Evolutionary conservation across 1,140 invertebrate genomes (phyloP).

Genomic region (Aphidius gifuensis): DNA sequence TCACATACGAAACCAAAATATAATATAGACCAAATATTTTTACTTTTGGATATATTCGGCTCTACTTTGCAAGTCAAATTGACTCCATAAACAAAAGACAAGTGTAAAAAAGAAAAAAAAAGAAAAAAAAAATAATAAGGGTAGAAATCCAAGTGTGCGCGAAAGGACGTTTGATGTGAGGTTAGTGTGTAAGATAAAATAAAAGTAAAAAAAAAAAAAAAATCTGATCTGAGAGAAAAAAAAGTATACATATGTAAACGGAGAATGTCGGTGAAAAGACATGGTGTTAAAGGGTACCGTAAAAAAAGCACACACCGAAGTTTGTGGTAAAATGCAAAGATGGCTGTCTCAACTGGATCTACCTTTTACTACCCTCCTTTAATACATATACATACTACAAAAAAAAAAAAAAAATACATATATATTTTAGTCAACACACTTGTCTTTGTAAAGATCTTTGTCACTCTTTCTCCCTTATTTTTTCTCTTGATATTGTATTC

Average conservation of each 20-base stretch:
- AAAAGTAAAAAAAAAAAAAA: conserved; percentile 15
- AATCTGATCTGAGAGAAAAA: conserved; percentile 8
- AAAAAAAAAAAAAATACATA: background rate
- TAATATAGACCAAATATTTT: too few species aligned
- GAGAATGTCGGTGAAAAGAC: conserved; percentile 22
- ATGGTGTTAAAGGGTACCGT: conserved; percentile 10
- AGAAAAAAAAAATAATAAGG: background rate
- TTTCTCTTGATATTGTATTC: conserved; percentile 35
- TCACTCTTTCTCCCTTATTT: conserved; percentile 14
- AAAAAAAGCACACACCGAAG: conserved; percentile 21
- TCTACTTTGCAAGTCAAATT: conserved; percentile 50
- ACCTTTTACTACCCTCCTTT: too few species aligned
- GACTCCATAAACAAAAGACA: conserved; percentile 36
- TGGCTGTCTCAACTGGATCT: conserved; percentile 30
- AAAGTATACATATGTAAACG: background rate
- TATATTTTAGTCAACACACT: too few species aligned
- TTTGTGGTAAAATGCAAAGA: conserved; percentile 35
- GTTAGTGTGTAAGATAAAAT: conserved; percentile 4
- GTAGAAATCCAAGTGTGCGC: background rate
- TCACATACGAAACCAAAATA: too few species aligned
- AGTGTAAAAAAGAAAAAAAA: background rate
- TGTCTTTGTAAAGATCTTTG: too few species aligned
- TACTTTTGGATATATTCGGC: background rate
- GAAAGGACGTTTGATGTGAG: conserved; percentile 3
- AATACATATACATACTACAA: too few species aligned